phyloP scores from a whole-genome alignment of 2,888 invertebrate species.

The Drosophila neonasuta region DNA sequence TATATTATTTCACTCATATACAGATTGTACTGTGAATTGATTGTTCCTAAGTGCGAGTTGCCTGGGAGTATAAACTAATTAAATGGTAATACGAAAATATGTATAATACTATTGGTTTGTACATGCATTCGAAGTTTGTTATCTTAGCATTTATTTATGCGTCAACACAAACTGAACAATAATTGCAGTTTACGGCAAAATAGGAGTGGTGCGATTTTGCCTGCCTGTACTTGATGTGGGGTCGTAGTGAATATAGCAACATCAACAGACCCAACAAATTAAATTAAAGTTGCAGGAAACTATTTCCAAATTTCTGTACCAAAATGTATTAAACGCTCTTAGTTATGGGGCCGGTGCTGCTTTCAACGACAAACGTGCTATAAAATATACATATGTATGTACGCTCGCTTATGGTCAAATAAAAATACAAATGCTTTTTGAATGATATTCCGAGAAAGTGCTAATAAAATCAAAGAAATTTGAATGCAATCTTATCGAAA shows the following conservation, averaged over 20 bases:
- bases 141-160: not conserved
- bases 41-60: constrained; percentile 7
- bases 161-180: not conserved
- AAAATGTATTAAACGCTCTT: not conserved
- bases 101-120: not conserved
- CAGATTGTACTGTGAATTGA: constrained; percentile 7
- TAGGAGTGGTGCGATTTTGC: not conserved
- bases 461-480: not conserved
- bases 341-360: not conserved
- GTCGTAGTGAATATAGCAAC: constrained; percentile 19
- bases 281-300: constrained; percentile 18
- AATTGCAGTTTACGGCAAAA: not conserved
- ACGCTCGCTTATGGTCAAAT: not conserved
- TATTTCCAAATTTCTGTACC: constrained; percentile 5
- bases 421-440: not conserved
- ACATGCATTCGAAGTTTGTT: not conserved
- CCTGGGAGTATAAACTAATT: not conserved
- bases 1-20: constrained; percentile 5
- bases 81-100: constrained; percentile 1
- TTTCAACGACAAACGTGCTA: not conserved
- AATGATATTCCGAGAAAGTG: not conserved
- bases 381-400: not conserved
- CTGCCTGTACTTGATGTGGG: constrained; percentile 37
- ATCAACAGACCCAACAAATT: constrained; percentile 15
- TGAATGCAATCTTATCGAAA: not conserved